Evolutionary conservation across 2,113 vertebrate genomes (phyloP).

Genomic region (Grallaria varia): DNA sequence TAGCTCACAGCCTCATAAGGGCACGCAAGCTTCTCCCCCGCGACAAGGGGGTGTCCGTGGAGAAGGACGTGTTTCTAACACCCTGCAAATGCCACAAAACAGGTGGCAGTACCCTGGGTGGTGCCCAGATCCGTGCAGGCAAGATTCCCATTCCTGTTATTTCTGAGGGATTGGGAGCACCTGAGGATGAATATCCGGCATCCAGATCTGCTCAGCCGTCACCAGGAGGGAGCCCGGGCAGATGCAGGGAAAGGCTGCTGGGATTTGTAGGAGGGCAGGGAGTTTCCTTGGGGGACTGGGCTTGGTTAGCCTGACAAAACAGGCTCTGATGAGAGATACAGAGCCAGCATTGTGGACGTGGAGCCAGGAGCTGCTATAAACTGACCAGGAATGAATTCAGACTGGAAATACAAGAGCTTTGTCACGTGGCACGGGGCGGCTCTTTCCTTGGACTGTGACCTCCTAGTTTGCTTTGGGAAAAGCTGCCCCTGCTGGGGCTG

Average conservation of each 20-base stretch:
- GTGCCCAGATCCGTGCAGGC: neutral
- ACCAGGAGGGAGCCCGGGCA: neutral
- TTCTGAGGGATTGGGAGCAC: neutral
- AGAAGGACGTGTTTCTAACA: fast-evolving
- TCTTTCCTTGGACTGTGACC: slow-evolving; percentile 10
- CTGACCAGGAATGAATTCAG: slow-evolving; percentile 50
- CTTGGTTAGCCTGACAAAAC: neutral
- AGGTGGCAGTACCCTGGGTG: too few relatives aligned
- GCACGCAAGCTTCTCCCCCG: too few relatives aligned
- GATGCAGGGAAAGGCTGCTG: neutral
- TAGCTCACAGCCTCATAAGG: too few relatives aligned
- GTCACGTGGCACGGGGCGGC: neutral
- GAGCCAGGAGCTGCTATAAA: neutral
- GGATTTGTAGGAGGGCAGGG: neutral
- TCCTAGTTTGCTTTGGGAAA: neutral
- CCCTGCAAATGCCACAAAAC: neutral
- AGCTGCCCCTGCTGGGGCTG: neutral
- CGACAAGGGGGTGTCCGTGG: too few relatives aligned
- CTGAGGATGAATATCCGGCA: neutral
- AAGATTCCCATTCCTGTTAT: neutral
- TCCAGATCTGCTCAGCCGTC: neutral
- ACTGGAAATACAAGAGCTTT: slow-evolving; percentile 22
- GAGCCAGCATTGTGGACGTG: slow-evolving; percentile 21
- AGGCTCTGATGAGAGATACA: neutral
- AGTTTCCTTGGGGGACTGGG: neutral